phyloP scores from a whole-genome alignment of 2,113 vertebrate genomes.

The Rhabdomys dilectus region DNA sequence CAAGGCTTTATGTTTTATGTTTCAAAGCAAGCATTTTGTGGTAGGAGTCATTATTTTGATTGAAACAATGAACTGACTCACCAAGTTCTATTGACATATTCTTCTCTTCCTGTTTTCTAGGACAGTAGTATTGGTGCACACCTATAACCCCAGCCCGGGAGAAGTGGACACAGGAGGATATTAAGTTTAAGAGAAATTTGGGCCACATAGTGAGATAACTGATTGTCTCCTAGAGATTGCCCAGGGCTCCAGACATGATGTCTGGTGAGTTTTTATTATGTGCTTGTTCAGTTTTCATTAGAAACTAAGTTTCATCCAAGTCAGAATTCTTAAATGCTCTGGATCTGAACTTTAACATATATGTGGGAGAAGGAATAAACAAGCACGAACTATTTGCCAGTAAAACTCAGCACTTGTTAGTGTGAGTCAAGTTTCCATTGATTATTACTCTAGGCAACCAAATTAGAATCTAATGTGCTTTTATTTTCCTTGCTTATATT shows the following conservation, averaged over 20 bases:
- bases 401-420: background rate
- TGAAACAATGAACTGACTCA: background rate
- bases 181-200: background rate
- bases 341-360: background rate
- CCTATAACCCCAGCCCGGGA: background rate
- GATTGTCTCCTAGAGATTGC: background rate
- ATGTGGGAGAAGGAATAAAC: background rate
- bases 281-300: conserved; percentile 14
- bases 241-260: background rate
- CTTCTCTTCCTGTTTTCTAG: background rate
- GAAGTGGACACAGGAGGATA: background rate
- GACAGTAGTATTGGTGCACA: background rate
- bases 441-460: background rate
- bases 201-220: background rate
- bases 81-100: background rate
- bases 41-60: conserved; percentile 32
- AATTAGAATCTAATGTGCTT: background rate
- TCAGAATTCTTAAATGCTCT: background rate
- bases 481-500: background rate
- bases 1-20: background rate
- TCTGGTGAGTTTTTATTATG: background rate
- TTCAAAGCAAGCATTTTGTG: conserved; percentile 4
- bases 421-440: background rate
- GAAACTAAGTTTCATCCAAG: background rate
- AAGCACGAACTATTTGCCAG: background rate